Evolutionary conservation across 2,797 vertebrate genomes (phyloP).

Genomic region (Sebastes melanostomus): DNA sequence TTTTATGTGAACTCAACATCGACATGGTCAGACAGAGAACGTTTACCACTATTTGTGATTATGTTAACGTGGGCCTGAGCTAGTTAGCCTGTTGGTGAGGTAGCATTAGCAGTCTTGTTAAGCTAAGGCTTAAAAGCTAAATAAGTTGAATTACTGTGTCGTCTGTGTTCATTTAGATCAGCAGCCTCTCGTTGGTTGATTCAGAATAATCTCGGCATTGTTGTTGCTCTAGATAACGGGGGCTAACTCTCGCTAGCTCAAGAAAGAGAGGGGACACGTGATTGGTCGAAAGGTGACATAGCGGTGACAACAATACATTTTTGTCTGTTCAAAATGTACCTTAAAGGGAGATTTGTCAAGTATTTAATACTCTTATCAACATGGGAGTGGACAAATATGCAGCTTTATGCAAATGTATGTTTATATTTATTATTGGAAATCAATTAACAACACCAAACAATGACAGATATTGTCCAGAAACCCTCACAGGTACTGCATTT

Average conservation of each 20-base stretch:
- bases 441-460: too few species aligned
- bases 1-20: background rate
- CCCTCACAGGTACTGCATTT: too few species aligned
- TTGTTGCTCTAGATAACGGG: too few species aligned
- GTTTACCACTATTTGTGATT: background rate
- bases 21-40: background rate
- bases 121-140: background rate
- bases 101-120: background rate
- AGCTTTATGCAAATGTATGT: too few species aligned
- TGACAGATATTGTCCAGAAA: too few species aligned
- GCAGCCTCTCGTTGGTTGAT: rapidly evolving
- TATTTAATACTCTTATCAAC: too few species aligned
- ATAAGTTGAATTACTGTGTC: background rate
- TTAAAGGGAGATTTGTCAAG: too few species aligned
- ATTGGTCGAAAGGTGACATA: background rate
- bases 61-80: background rate
- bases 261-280: background rate
- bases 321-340: too few species aligned
- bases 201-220: background rate
- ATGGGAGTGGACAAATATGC: too few species aligned
- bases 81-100: background rate
- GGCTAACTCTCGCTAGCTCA: too few species aligned
- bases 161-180: rapidly evolving
- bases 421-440: too few species aligned
- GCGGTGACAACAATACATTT: too few species aligned